These are phyloP conservation scores for Acleris sparsana DNA, from an alignment of 2,888 invertebrate species.

Conservation along the genomic window DNA sequence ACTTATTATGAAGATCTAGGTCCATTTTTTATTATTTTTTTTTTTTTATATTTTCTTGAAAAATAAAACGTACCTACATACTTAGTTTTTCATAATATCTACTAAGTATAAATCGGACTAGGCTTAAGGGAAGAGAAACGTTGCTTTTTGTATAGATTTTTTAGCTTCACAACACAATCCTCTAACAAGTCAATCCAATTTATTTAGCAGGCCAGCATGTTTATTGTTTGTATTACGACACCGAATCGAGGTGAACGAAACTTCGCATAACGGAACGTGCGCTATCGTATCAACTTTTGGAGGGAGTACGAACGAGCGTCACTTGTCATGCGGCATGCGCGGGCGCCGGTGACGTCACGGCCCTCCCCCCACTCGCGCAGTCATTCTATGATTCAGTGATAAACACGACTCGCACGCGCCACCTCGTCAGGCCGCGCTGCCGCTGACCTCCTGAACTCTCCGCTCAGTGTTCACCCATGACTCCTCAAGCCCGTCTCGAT, in stretches of 20 bases:
- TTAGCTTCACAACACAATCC: too few relatives aligned
- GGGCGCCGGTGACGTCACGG: constrained; percentile 43
- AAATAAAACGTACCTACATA: too few relatives aligned
- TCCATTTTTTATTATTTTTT: too few relatives aligned
- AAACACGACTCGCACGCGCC: constrained; percentile 68
- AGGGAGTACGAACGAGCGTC: constrained; percentile 44
- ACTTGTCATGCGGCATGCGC: constrained; percentile 36
- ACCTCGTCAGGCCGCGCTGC: constrained; percentile 63
- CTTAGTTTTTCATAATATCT: too few relatives aligned
- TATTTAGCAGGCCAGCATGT: neutral
- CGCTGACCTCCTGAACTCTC: constrained; percentile 57
- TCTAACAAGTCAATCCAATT: too few relatives aligned
- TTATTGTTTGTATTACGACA: constrained; percentile 2
- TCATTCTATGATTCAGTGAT: constrained; percentile 64
- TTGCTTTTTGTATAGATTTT: too few relatives aligned
- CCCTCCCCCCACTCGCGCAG: constrained; percentile 45
- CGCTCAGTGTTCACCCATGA: constrained; percentile 66
- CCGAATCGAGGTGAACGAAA: neutral
- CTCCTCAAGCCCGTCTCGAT: constrained; percentile 64
- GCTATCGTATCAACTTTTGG: constrained; percentile 38
- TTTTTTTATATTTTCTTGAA: too few relatives aligned
- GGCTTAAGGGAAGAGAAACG: too few relatives aligned
- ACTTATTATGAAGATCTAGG: too few relatives aligned
- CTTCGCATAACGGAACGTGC: constrained; percentile 22
- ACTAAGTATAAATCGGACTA: too few relatives aligned